Percentiles rank a stretch among this genome's conserved stretches.
phyloP scores from a whole-genome alignment of 1,140 invertebrate genomes.

The Gerris buenoi region DNA sequence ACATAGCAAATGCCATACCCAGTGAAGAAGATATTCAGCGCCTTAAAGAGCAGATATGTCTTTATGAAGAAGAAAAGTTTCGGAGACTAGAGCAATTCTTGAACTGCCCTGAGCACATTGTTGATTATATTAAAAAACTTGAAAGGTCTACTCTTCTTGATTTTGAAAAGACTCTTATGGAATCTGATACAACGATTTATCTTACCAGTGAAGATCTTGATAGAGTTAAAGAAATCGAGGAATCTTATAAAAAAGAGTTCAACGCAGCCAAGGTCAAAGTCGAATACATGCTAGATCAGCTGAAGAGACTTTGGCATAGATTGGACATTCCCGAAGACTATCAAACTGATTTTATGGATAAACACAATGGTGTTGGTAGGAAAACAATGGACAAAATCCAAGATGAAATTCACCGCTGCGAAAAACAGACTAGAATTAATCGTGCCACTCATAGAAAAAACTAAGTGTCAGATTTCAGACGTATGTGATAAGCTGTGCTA shows the following conservation, averaged over 20 bases:
- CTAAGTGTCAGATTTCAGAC: conserved; percentile 45
- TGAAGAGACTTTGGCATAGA: background rate
- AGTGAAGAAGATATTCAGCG: background rate
- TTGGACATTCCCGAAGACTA: background rate
- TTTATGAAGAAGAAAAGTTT: background rate
- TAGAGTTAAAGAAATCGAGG: background rate
- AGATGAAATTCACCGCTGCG: conserved; percentile 43
- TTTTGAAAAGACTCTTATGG: background rate
- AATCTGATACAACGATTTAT: background rate
- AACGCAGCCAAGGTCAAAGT: background rate
- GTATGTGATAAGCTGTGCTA: conserved; percentile 59
- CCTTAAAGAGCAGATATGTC: background rate
- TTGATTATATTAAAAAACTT: background rate
- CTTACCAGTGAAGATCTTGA: background rate
- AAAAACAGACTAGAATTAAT: conserved; percentile 45
- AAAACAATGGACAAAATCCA: conserved; percentile 27
- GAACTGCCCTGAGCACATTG: background rate
- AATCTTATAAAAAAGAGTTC: background rate
- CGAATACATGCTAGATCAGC: background rate
- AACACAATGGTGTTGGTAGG: background rate
- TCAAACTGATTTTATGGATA: background rate
- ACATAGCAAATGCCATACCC: background rate
- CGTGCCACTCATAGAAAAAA: conserved; percentile 48
- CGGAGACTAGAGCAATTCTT: background rate
- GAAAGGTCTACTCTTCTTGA: background rate